These are phyloP conservation scores for Altica lythri DNA, from an alignment of 2,888 invertebrate genomes.

Conservation along the genomic window DNA sequence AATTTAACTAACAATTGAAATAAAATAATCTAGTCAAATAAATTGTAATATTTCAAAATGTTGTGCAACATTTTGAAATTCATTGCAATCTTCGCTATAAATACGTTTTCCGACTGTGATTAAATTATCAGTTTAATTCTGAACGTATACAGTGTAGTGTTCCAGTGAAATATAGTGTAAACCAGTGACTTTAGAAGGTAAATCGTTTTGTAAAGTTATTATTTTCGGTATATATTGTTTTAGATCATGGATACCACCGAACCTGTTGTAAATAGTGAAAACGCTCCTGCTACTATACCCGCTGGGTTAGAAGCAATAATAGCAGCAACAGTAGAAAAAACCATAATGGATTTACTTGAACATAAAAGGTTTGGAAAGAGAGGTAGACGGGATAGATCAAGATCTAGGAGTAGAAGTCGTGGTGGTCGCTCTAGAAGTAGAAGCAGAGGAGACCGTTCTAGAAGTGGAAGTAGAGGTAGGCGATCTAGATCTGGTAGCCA, in stretches of 20 bases:
- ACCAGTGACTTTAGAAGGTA: background rate
- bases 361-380: background rate
- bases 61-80: background rate
- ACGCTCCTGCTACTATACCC: background rate
- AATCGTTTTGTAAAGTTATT: no score
- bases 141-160: background rate
- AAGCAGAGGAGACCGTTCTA: background rate
- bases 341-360: conserved; percentile 2
- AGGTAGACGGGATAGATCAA: background rate
- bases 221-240: conserved; percentile 12
- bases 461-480: conserved; percentile 3
- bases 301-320: conserved; percentile 1
- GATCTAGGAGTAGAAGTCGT: background rate
- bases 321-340: background rate
- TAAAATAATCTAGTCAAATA: no score
- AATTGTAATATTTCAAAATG: no score
- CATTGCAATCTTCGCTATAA: background rate
- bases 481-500: background rate
- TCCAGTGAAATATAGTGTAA: background rate
- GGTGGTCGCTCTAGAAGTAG: background rate
- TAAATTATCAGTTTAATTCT: background rate
- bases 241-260: conserved; percentile 7
- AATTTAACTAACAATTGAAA: no score
- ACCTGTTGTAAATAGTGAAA: background rate
- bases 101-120: background rate